phyloP scores from a whole-genome alignment of 2,888 invertebrate genomes.

The Ormyrus rosae region DNA sequence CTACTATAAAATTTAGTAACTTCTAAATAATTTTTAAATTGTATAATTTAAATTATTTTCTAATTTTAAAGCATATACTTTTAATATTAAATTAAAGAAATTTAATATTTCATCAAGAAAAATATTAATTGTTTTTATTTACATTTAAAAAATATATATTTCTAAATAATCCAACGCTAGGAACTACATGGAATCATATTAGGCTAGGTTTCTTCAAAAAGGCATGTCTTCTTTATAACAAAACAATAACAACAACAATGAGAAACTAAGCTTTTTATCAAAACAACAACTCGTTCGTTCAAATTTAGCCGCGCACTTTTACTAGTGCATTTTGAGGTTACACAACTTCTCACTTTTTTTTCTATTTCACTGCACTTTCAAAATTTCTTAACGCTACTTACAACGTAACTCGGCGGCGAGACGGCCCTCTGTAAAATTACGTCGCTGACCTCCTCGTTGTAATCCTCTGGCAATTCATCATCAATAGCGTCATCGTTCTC shows the following conservation, averaged over 20 bases:
- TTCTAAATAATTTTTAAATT: neutral
- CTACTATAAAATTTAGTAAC: neutral
- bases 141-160: no score
- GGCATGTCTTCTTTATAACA: no score
- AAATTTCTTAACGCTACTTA: constrained; percentile 10
- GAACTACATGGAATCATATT: no score
- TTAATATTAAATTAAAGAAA: neutral
- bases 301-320: no score
- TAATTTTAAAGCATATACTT: neutral
- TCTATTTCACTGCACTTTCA: neutral
- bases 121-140: neutral
- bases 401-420: constrained; percentile 47
- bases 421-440: constrained; percentile 48
- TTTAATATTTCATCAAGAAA: neutral
- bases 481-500: neutral
- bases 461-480: neutral
- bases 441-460: constrained; percentile 21
- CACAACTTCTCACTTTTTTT: neutral
- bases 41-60: neutral
- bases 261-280: no score
- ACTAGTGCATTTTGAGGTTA: no score
- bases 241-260: no score
- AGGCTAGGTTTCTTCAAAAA: no score
- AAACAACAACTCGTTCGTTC: no score
- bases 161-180: no score